phyloP scores from a whole-genome alignment of 2,888 invertebrate species.

The Ornithoptera priamus region DNA sequence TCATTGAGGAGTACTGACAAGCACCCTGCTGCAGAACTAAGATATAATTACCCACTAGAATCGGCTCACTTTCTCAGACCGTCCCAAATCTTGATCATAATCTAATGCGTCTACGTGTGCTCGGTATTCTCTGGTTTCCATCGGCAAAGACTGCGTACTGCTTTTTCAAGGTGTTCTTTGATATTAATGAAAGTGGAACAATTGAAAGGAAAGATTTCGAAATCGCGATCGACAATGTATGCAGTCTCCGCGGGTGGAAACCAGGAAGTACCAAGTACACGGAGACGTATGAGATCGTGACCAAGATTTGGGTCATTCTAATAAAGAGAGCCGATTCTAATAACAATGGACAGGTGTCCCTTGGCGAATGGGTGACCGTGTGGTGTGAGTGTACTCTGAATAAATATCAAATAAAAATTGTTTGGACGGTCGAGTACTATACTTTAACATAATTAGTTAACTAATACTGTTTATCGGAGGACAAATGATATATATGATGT shows the following conservation, averaged over 20 bases:
- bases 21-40: too few relatives aligned
- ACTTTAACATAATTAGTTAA: too few relatives aligned
- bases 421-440: too few relatives aligned
- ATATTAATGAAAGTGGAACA: slow-evolving; percentile 94
- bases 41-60: too few relatives aligned
- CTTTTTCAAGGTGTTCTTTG: slow-evolving; percentile 95
- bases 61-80: too few relatives aligned
- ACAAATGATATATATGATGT: too few relatives aligned
- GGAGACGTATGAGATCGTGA: slow-evolving; percentile 90
- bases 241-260: slow-evolving; percentile 91
- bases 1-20: too few relatives aligned
- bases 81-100: too few relatives aligned
- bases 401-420: too few relatives aligned
- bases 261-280: slow-evolving; percentile 87
- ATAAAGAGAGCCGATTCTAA: slow-evolving; percentile 91
- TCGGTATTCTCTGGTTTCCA: too few relatives aligned
- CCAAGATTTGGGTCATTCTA: slow-evolving; percentile 94
- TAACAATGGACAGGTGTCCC: slow-evolving; percentile 94
- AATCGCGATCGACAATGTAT: slow-evolving; percentile 94
- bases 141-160: slow-evolving; percentile 56
- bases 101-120: too few relatives aligned
- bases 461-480: too few relatives aligned
- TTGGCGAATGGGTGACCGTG: slow-evolving; percentile 95
- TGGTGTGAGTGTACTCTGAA: slow-evolving; percentile 93
- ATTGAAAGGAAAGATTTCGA: slow-evolving; percentile 95